Evolutionary conservation across 2,113 vertebrate species (phyloP).

Genomic region (Athene cunicularia): DNA sequence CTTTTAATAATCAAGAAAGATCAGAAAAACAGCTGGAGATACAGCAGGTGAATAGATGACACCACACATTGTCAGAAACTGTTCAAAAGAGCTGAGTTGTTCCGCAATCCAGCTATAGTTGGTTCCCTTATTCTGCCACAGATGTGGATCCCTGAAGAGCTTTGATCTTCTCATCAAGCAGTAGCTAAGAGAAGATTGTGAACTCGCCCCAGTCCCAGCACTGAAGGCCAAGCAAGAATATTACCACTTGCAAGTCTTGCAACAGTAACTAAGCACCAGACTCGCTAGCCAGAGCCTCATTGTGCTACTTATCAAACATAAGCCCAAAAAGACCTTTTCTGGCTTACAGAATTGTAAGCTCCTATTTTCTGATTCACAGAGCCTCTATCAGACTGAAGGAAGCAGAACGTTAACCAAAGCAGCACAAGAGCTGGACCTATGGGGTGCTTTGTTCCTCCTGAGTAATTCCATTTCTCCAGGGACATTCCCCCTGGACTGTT

Average conservation of each 20-base stretch:
- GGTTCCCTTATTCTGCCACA: background rate
- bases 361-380: background rate
- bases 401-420: background rate
- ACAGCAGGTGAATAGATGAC: background rate
- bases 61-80: background rate
- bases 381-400: background rate
- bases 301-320: background rate
- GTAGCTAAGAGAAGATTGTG: background rate
- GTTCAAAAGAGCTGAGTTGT: background rate
- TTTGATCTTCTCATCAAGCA: background rate
- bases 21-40: background rate
- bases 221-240: background rate
- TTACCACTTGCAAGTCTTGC: background rate
- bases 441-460: background rate
- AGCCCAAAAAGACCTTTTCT: background rate
- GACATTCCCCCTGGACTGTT: background rate
- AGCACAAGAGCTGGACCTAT: background rate
- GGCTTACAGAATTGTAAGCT: background rate
- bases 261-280: background rate
- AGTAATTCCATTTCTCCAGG: background rate
- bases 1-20: slow-evolving; percentile 37
- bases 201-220: background rate
- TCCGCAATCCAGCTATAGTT: background rate
- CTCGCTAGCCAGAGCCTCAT: background rate
- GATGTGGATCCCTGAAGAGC: background rate